Conservation (phyloP, 2,113 vertebrate genomes). For the Actenoides hombroni region DNA sequence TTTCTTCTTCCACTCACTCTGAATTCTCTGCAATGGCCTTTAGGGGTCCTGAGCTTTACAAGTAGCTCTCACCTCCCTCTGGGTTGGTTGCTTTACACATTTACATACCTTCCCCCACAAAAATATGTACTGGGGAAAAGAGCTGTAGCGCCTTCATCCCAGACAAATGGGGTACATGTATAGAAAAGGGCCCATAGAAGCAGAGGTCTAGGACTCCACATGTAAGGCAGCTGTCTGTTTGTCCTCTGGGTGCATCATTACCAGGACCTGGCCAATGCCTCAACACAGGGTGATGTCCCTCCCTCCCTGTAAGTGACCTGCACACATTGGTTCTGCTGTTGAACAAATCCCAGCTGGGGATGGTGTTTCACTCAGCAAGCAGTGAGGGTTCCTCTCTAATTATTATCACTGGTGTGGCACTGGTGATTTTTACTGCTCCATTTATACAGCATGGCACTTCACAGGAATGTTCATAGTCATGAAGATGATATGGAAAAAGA, state of each 20-base stretch:
- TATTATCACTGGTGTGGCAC: neutral
- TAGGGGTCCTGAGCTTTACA: neutral
- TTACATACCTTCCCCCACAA: neutral
- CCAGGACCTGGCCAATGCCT: neutral
- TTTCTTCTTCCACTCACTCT: neutral
- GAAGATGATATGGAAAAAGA: neutral
- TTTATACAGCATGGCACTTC: neutral
- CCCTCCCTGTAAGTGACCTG: neutral
- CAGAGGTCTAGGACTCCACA: neutral
- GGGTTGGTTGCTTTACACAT: neutral
- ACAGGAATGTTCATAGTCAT: neutral
- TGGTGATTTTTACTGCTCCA: neutral
- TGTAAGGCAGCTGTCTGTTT: neutral
- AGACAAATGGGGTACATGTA: neutral
- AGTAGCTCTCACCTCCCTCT: fast-evolving
- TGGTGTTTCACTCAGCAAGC: neutral
- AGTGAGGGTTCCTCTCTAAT: neutral
- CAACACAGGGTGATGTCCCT: neutral
- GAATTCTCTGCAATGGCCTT: neutral
- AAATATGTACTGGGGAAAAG: neutral
- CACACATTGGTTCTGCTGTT: neutral
- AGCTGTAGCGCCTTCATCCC: neutral
- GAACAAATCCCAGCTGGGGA: neutral
- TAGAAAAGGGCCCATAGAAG: neutral
- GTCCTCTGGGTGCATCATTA: neutral